Percentiles rank a stretch among this genome's conserved stretches.
phyloP scores from a whole-genome alignment of 2,888 invertebrate genomes.

The Prostheceraeus crozeri region DNA sequence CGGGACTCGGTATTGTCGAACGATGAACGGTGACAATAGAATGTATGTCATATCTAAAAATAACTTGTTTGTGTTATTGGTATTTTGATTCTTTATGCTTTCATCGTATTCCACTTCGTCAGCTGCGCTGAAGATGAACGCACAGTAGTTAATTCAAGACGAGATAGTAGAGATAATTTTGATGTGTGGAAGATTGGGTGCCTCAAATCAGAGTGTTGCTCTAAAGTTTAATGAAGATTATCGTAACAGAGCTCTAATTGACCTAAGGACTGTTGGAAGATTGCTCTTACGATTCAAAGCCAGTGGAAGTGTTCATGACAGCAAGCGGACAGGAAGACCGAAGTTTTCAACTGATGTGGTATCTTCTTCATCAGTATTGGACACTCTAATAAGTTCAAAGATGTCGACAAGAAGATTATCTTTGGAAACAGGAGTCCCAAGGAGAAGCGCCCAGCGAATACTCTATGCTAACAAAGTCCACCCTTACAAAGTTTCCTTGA shows the following conservation, averaged over 20 bases:
- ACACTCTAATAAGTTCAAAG: too few relatives aligned
- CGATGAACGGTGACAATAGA: too few relatives aligned
- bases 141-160: constrained; percentile 8
- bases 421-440: constrained; percentile 18
- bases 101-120: constrained; percentile 22
- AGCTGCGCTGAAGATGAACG: not conserved
- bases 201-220: not conserved
- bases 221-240: constrained; percentile 6
- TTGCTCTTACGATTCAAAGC: constrained; percentile 19
- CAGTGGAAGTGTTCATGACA: constrained; percentile 29
- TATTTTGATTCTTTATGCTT: constrained; percentile 3
- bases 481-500: constrained; percentile 25
- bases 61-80: constrained; percentile 18
- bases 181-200: constrained; percentile 15
- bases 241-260: constrained; percentile 19
- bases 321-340: constrained; percentile 13
- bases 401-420: not conserved
- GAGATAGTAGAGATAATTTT: constrained; percentile 24
- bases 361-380: too few relatives aligned
- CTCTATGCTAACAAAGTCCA: constrained; percentile 17
- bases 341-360: constrained; percentile 7
- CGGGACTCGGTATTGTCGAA: too few relatives aligned
- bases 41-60: too few relatives aligned
- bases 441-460: constrained; percentile 18
- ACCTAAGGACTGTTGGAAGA: constrained; percentile 12